These are phyloP conservation scores for Bembecia ichneumoniformis DNA, from an alignment of 2,888 invertebrate species.

Conservation along the genomic window DNA sequence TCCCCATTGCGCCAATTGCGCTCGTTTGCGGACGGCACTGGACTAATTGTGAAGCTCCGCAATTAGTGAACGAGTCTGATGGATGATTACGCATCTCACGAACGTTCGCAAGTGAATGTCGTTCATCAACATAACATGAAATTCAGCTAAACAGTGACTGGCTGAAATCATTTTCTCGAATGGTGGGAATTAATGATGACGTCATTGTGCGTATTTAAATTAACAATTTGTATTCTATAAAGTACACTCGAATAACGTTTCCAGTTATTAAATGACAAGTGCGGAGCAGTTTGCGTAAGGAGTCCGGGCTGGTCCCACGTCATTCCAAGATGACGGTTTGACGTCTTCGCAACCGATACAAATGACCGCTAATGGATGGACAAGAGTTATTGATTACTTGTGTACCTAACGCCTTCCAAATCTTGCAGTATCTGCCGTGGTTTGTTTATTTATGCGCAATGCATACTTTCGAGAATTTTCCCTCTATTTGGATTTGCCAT, in stretches of 20 bases:
- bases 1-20: constrained; percentile 63
- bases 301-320: constrained; percentile 9
- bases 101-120: background rate
- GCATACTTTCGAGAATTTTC: background rate
- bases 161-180: no score
- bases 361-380: constrained; percentile 12
- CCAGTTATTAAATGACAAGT: background rate
- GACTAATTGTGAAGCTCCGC: constrained; percentile 53
- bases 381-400: constrained; percentile 11
- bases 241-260: background rate
- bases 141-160: no score
- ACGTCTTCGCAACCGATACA: constrained; percentile 16
- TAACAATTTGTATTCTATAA: no score
- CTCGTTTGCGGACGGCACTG: constrained; percentile 54
- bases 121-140: background rate
- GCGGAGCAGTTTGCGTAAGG: background rate
- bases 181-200: no score
- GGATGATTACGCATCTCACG: constrained; percentile 23
- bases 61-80: constrained; percentile 48
- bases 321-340: constrained; percentile 18
- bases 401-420: background rate
- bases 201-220: no score
- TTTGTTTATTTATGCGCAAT: background rate
- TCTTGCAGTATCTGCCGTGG: background rate
- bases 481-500: background rate